Evolutionary conservation across 2,113 vertebrate genomes (phyloP).

Genomic region (Chloropsis cyanopogon): DNA sequence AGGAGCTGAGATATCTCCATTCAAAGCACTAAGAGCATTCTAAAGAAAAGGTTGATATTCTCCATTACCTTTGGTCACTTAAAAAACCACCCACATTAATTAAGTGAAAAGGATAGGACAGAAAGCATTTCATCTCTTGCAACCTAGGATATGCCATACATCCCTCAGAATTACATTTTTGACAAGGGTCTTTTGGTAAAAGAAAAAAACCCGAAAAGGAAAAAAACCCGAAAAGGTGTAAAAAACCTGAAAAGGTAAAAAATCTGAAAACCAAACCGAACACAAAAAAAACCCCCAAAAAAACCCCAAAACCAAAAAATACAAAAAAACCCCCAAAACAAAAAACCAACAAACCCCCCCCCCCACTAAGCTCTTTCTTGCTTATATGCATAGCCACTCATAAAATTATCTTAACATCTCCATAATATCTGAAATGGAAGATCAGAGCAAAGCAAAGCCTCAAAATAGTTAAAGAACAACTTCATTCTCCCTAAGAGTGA

Average conservation of each 20-base stretch:
- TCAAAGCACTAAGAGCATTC: neutral
- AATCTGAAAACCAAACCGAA: neutral
- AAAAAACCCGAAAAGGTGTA: neutral
- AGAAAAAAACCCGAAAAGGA: neutral
- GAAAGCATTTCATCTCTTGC: neutral
- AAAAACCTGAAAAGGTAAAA: rapidly evolving
- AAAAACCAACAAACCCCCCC: neutral
- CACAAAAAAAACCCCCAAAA: neutral
- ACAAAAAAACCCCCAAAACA: neutral
- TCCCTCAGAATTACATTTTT: neutral
- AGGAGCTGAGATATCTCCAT: neutral
- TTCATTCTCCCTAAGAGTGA: neutral
- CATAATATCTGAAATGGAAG: slow-evolving; percentile 14
- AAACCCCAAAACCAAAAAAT: neutral
- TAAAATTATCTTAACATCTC: slow-evolving; percentile 31
- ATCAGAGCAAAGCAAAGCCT: slow-evolving; percentile 22
- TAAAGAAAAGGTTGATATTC: neutral
- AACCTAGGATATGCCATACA: neutral
- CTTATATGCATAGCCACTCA: neutral
- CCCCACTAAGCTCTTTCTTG: neutral
- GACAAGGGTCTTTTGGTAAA: neutral
- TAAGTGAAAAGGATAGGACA: neutral
- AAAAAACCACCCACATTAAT: neutral
- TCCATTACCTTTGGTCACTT: neutral
- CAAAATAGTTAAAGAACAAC: neutral